Evolutionary conservation across 2,113 vertebrate genomes (phyloP), one percentile per base, ranked within the genome.

Genomic region (Mormyrus iriodes): DNA sequence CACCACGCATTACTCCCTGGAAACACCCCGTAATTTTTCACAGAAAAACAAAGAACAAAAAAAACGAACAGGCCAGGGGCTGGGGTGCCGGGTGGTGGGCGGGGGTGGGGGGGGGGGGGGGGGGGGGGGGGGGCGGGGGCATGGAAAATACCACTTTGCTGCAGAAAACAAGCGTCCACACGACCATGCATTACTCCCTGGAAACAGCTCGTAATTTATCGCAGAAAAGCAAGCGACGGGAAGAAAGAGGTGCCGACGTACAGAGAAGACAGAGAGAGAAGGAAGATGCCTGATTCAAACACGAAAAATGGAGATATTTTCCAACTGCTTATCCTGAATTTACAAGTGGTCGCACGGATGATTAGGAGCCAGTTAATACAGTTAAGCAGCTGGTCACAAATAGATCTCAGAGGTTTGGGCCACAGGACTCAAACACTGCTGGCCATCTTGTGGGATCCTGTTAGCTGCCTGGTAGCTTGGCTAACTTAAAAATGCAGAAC

Each of bases 121-220:
- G 39, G 73, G 55, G n/a, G 44, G 83, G 42, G 69, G 65, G 83
- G 85, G 82, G 65, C 69, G 85, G 65, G 44, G 61, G 3, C 65
- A 88, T 91, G 90, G 91, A 93, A 92, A 91, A 84, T 46, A 76
- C 89, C 69, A 86, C 55, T 61, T 53, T n/a, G 24, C 88, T 51
- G 52, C 51, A 19, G 89, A 90, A 90, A 91, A 90, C 89, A 90
- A 85, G 88, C 85, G 49, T 84, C 39, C 76, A 87, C 86, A 88
- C 44, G 35, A n/a, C 6, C 24, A 88, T 39, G 46, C 35, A 35
- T 15, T 76, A 83, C 6, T 73, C 49, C 31, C 15, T 53, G 85
- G 19, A 31, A 24, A 17, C 10, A 7, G 35, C 69, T 52, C 39
- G 69, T 24, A 52, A 88, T 82, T 79, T 79, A 58, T 84, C 1